Percentiles rank a stretch among this genome's conserved stretches.
Evolutionary conservation across 2,797 vertebrate species (phyloP).

Genomic region (Remorina albescens): DNA sequence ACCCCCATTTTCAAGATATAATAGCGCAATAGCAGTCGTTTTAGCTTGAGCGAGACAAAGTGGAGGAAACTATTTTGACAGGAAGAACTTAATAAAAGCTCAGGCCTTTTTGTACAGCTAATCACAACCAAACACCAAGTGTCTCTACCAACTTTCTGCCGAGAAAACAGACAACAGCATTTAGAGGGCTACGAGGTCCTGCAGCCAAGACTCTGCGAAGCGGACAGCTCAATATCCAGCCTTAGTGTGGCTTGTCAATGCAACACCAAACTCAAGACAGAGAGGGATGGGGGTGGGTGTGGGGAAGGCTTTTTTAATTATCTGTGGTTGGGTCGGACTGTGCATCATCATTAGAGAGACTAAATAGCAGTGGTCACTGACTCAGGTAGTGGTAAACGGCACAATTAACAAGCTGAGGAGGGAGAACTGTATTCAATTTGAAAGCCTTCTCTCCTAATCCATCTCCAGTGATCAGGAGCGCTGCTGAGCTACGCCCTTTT

Average conservation of each 20-base stretch:
- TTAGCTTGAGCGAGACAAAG: slow-evolving; percentile 12
- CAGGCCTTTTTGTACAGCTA: slow-evolving; percentile 21
- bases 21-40: slow-evolving; percentile 16
- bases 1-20: not conserved
- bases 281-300: slow-evolving; percentile 72
- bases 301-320: slow-evolving; percentile 94
- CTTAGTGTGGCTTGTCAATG: slow-evolving; percentile 84
- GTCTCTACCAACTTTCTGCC: slow-evolving; percentile 56
- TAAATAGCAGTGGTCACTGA: slow-evolving; percentile 99
- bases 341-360: slow-evolving; percentile 99
- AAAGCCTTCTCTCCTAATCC: slow-evolving; percentile 99
- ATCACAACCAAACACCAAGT: slow-evolving; percentile 28
- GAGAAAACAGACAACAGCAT: slow-evolving; percentile 65
- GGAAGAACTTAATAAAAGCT: slow-evolving; percentile 39
- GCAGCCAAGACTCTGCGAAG: slow-evolving; percentile 75
- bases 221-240: slow-evolving; percentile 87
- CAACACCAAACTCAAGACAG: slow-evolving; percentile 83
- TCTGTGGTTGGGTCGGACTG: slow-evolving; percentile 96
- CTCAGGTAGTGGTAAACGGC: slow-evolving; percentile 99
- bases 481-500: slow-evolving; percentile 96
- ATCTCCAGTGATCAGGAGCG: slow-evolving; percentile 98
- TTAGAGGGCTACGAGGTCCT: slow-evolving; percentile 68
- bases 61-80: slow-evolving; percentile 3
- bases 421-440: slow-evolving; percentile 99
- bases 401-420: slow-evolving; percentile 97